Evolutionary conservation across 2,113 vertebrate genomes (phyloP), one percentile per base, ranked within the genome.

Genomic region (Macrotus californicus): DNA sequence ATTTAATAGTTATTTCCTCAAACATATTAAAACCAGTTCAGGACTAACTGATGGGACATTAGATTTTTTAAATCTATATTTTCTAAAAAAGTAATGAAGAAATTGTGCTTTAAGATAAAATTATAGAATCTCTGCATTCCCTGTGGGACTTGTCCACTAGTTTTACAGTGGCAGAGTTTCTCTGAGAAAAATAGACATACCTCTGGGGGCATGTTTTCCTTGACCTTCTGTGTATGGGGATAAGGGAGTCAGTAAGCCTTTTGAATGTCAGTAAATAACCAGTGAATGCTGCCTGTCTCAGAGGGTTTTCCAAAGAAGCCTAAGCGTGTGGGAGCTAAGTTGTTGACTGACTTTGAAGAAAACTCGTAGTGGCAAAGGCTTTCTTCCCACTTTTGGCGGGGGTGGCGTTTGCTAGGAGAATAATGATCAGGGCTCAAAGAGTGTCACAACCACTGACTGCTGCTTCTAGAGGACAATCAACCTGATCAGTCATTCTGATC

Each of bases 1-100:
- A 56, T 52, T 93, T 89, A 95, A 64, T 64, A 72, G 89, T 70
- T 94, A 59, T 92, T 96, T 95, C 59, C 80, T 97, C 66, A 91
- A 86, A 96, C 54, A 67, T 79, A 52, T 64, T 92, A 95, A 92
- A 83, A 34, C 5, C 7, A 83, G 16, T n/a, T 34, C 66, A 90
- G 31, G 10, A 19, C 82, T 94, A 95, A 76, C 31, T 94, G 67
- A 59, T 14, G 56, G 34, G 26, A 52, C 79, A 3, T 59, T 89
- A 24, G n/a, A n/a, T 29, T 10, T 59, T 87, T 84, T 70, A 73
- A 46, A 77, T 83, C 34, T 83, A 10, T 69, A 79, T 86, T 92
- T 92, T 95, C 43, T 95, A 46, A 84, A 73, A 29, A 8, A 92
- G 29, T 36, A 69, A 16, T 87, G 64, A 56, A 61, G 41, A 70